Percentiles rank a stretch among this genome's conserved stretches.
These are phyloP conservation scores for Erethizon dorsatum DNA, from an alignment of 2,797 vertebrate species.

Conservation along the genomic window DNA sequence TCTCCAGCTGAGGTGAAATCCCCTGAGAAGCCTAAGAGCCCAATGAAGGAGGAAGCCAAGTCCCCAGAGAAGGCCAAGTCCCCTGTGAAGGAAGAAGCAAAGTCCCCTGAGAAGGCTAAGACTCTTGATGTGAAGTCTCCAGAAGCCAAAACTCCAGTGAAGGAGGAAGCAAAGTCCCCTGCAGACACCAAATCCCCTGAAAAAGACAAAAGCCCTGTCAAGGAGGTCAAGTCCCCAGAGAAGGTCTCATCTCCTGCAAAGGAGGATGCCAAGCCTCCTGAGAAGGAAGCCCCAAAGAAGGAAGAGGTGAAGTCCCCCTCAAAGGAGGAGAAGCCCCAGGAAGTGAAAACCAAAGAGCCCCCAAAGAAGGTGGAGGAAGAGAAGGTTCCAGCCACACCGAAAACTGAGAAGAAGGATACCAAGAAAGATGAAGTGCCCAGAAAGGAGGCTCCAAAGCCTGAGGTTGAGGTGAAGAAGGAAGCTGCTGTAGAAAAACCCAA, in stretches of 20 bases:
- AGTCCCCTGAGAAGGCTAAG: conserved; percentile 83
- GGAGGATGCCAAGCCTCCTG: conserved; percentile 58
- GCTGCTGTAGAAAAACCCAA: conserved; percentile 77
- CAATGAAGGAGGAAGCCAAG: conserved; percentile 67
- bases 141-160: conserved; percentile 73
- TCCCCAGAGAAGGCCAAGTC: conserved; percentile 87
- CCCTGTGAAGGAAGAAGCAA: conserved; percentile 88
- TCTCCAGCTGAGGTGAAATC: conserved; percentile 57
- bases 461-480: conserved; percentile 79
- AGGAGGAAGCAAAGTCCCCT: conserved; percentile 83
- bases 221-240: conserved; percentile 81
- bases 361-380: conserved; percentile 83
- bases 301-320: conserved; percentile 72
- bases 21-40: conserved; percentile 69
- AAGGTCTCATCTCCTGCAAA: conserved; percentile 75
- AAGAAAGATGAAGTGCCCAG: conserved; percentile 85
- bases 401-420: conserved; percentile 79
- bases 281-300: conserved; percentile 72
- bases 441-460: conserved; percentile 82
- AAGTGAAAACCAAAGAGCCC: conserved; percentile 77
- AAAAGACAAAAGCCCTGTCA: conserved; percentile 76
- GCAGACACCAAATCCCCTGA: conserved; percentile 83
- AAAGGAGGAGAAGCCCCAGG: conserved; percentile 81
- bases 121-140: conserved; percentile 76
- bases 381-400: conserved; percentile 75